Evolutionary conservation across 1,140 invertebrate genomes (phyloP), one percentile per base, ranked within the genome.

Genomic region (Apis laboriosa): DNA sequence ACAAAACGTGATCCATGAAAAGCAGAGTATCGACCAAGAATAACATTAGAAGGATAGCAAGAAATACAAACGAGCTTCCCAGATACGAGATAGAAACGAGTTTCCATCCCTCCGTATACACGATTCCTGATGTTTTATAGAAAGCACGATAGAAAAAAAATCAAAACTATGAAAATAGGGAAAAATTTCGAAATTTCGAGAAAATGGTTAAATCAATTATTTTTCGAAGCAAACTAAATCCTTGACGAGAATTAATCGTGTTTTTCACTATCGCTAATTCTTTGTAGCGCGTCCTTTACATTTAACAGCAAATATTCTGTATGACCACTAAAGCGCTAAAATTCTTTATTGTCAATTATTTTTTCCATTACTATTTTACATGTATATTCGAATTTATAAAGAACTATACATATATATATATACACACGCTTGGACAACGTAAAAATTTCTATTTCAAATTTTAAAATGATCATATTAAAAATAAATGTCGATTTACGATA

Each of bases 1-100:
- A 73, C 86, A 67, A 88, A 88, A 88, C 87, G 80, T 76, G 88
- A 89, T 84, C 85, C 79, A 75, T 67, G 87, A 84, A 88, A 84
- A 79, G 81, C 73, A 55, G 58, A 63, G 78, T 77, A 87, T 87
- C 85, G 81, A 53, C 72, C 85, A 67, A 56, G 70, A 86, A 87
- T 88, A 87, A 87, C 84, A 70, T 85, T 87, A 80, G 73, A 84
- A 84, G 64, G 83, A 84, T 64, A 63, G 34, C 81, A 80, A 86
- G 83, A 87, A 84, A 68, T 55, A 83, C 66, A 55, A 73, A 76
- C 58, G 63, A 60, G 58, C 21, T 70, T 8, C 49, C 49, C 43
- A 63, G 43, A 79, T 79, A 70, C 53, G 53, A 21, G 71, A 72
- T 72, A 72, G 53, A 72, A 72, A 56, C 55, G 53, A 43, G 76